A percentile compares a stretch with the other conserved stretches of the same genome.
Conservation (phyloP, 2,113 vertebrate genomes). For the Eidolon helvum region DNA sequence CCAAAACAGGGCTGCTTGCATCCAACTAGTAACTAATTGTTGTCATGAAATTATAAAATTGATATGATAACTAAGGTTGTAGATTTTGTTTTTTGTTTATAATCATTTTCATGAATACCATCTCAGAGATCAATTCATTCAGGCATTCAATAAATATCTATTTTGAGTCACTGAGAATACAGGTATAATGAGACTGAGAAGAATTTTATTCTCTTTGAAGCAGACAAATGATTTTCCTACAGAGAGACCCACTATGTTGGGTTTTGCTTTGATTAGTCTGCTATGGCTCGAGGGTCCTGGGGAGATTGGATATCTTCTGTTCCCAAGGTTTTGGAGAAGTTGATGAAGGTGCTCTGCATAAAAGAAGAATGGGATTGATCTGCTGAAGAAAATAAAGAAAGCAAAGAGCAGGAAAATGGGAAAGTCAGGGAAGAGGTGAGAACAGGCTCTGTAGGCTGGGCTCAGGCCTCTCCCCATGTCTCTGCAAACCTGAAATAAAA, state of each 20-base stretch:
- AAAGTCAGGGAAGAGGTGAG: background rate
- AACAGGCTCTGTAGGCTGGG: rapidly evolving
- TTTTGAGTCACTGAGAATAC: background rate
- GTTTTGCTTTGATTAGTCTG: constrained; percentile 9
- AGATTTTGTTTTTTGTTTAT: background rate
- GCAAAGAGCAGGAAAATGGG: background rate
- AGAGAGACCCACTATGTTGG: background rate
- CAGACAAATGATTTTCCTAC: background rate
- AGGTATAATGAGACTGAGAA: background rate
- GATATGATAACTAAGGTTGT: background rate
- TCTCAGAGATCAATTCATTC: background rate
- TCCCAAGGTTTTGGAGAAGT: background rate
- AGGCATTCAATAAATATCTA: background rate
- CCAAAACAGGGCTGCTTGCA: background rate
- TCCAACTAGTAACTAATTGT: background rate
- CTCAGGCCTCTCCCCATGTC: background rate
- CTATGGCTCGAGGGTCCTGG: background rate
- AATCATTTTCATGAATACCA: background rate
- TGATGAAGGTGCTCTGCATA: background rate
- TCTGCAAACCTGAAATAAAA: background rate
- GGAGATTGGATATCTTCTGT: background rate
- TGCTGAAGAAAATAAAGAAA: background rate
- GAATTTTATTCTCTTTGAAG: background rate
- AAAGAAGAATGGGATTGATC: background rate
- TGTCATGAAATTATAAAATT: background rate